phyloP scores from a whole-genome alignment of 2,113 vertebrate species.

The Psittacula cyanocephala region DNA sequence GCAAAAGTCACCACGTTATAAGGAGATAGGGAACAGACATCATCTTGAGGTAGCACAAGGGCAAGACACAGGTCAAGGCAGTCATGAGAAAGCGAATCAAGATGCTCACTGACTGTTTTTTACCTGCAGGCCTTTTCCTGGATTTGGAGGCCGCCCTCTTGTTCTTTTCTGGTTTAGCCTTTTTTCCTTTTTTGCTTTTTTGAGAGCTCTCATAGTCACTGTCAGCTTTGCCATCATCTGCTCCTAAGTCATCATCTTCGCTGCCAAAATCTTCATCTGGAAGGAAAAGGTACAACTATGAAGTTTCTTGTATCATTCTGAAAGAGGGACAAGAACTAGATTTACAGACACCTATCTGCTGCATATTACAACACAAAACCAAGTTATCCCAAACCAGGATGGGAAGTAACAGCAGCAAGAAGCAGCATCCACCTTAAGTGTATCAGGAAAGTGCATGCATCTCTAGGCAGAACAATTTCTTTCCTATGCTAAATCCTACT shows the following conservation, averaged over 20 bases:
- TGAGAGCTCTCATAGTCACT: constrained; percentile 87
- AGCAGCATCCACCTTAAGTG: not conserved
- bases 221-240: constrained; percentile 82
- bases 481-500: not conserved
- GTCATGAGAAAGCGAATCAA: accelerated
- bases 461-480: not conserved
- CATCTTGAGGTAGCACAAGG: not conserved
- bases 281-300: not conserved
- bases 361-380: not conserved
- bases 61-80: not conserved
- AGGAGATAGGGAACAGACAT: not conserved
- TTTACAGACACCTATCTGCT: not conserved
- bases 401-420: not conserved
- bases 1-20: constrained; percentile 10
- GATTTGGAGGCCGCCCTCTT: constrained; percentile 82
- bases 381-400: not conserved
- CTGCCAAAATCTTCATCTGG: constrained; percentile 86
- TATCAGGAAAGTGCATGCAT: not conserved
- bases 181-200: constrained; percentile 87
- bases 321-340: not conserved
- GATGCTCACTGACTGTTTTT: not conserved
- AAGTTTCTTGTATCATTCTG: not conserved
- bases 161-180: constrained; percentile 81
- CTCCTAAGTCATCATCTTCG: constrained; percentile 79
- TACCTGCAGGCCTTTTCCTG: constrained; percentile 86